These are phyloP conservation scores for Sarcophaga carnaria DNA, from an alignment of 2,888 invertebrate species.

Conservation along the genomic window DNA sequence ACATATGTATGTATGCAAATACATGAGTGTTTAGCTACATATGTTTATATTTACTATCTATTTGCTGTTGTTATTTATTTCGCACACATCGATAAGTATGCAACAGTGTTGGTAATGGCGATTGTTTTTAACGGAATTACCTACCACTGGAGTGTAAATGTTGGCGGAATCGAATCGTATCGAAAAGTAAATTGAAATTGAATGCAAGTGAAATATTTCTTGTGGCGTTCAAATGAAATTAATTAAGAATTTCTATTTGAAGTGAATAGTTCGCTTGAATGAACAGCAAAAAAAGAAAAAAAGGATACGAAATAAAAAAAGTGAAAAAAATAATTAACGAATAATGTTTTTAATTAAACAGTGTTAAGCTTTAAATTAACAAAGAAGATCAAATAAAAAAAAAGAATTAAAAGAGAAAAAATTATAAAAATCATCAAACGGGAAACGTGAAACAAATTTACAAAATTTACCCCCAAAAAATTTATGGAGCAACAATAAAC, in stretches of 20 bases:
- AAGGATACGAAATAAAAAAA: not conserved
- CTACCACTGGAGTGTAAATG: not conserved
- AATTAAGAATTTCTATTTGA: slow-evolving; percentile 67
- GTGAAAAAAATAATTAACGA: not conserved
- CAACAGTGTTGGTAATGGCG: not conserved
- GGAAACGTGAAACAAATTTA: slow-evolving; percentile 27
- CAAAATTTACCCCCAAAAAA: slow-evolving; percentile 8
- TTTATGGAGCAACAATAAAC: slow-evolving; percentile 11
- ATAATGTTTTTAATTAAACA: slow-evolving; percentile 47
- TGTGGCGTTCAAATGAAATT: slow-evolving; percentile 66
- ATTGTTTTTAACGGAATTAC: not conserved
- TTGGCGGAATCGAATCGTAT: not conserved
- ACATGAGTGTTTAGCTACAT: not conserved
- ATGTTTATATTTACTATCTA: not conserved
- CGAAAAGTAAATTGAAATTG: slow-evolving; percentile 48
- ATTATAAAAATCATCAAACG: slow-evolving; percentile 8
- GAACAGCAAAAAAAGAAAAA: slow-evolving; percentile 23
- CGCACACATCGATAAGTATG: not conserved
- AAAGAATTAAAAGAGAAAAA: slow-evolving; percentile 12
- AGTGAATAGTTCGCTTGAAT: slow-evolving; percentile 61
- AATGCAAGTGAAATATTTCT: slow-evolving; percentile 63
- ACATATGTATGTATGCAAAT: not conserved
- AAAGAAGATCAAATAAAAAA: too few relatives aligned
- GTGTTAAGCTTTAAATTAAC: slow-evolving; percentile 32
- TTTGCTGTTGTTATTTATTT: not conserved